These are phyloP conservation scores for Calephelis nemesis DNA, from an alignment of 1,140 invertebrate genomes.

Conservation along the genomic window DNA sequence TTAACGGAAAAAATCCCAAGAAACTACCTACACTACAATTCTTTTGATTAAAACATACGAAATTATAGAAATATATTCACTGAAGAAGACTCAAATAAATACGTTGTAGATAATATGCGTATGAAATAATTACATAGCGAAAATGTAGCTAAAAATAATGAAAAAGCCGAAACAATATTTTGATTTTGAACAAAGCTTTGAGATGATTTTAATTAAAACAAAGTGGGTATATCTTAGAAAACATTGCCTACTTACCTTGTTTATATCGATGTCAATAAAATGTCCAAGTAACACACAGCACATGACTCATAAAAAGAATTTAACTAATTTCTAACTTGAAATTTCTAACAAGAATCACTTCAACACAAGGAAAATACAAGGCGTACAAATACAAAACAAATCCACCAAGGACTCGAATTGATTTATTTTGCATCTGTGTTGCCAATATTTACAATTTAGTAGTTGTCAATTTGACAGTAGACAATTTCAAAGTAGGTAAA, in stretches of 20 bases:
- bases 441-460: neutral
- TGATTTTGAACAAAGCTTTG: neutral
- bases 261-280: neutral
- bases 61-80: no score
- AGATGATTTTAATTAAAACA: neutral
- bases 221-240: neutral
- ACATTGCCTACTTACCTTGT: constrained; percentile 2
- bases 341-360: constrained; percentile 1
- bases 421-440: constrained; percentile 25
- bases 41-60: no score
- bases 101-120: no score
- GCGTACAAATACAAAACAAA: constrained; percentile 26
- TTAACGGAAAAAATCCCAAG: no score
- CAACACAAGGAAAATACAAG: constrained; percentile 14
- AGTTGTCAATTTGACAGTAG: neutral
- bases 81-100: no score
- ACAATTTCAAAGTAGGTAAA: no score
- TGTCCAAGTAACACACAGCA: neutral
- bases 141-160: no score
- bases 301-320: neutral
- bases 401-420: constrained; percentile 26
- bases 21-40: no score
- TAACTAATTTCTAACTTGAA: neutral
- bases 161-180: no score
- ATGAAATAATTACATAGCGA: no score